phyloP scores from a whole-genome alignment of 2,113 vertebrate genomes.

The Pterocles orientalis region DNA sequence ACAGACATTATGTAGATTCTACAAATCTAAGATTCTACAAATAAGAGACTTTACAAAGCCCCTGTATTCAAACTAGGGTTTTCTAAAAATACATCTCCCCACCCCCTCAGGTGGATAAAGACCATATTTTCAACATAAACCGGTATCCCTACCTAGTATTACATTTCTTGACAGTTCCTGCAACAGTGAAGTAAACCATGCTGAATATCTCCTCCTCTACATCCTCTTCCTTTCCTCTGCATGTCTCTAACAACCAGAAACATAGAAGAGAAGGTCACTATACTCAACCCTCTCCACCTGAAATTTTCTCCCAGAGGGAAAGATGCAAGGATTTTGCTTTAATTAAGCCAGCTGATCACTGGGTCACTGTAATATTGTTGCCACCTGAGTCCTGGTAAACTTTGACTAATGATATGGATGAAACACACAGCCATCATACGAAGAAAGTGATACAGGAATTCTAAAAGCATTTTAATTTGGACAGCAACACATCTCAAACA shows the following conservation, averaged over 20 bases:
- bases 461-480: not conserved
- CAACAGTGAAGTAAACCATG: not conserved
- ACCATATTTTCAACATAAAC: not conserved
- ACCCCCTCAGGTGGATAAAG: not conserved
- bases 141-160: not conserved
- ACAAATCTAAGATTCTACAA: not conserved
- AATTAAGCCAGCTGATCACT: not conserved
- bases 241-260: not conserved
- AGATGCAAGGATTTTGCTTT: not conserved
- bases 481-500: not conserved
- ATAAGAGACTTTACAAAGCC: not conserved
- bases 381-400: not conserved
- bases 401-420: not conserved
- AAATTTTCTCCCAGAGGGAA: not conserved
- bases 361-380: not conserved
- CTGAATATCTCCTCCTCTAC: not conserved
- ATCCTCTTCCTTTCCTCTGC: not conserved
- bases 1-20: not conserved
- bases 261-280: not conserved
- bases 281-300: not conserved
- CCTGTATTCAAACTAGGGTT: not conserved
- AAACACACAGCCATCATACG: rapidly evolving
- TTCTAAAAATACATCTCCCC: not conserved
- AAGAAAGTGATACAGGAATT: not conserved
- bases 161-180: not conserved